phyloP scores from a whole-genome alignment of 2,797 vertebrate species.

The Pristis pectinata region DNA sequence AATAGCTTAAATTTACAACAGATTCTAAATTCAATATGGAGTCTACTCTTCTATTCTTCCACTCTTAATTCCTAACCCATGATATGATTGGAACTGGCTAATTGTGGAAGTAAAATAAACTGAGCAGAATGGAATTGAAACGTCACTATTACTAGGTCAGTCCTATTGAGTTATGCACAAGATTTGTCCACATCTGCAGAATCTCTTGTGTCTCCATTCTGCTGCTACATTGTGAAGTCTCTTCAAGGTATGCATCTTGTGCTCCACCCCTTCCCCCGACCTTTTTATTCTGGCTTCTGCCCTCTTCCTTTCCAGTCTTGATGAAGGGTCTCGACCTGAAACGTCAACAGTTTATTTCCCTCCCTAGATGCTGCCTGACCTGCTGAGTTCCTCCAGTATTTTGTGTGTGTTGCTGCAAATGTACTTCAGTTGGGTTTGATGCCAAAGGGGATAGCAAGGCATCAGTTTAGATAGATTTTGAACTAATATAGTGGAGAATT shows the following conservation, averaged over 20 bases:
- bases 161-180: neutral
- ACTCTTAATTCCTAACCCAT: neutral
- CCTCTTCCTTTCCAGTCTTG: too few relatives aligned
- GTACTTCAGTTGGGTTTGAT: neutral
- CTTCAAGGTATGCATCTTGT: too few relatives aligned
- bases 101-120: neutral
- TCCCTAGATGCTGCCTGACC: too few relatives aligned
- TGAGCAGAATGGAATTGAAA: neutral
- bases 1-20: neutral
- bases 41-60: neutral
- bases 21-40: neutral
- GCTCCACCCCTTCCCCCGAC: too few relatives aligned
- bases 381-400: too few relatives aligned
- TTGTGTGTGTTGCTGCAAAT: too few relatives aligned
- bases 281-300: too few relatives aligned
- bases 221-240: too few relatives aligned
- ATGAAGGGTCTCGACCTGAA: too few relatives aligned
- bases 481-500: neutral
- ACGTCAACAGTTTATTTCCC: too few relatives aligned
- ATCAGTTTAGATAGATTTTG: neutral
- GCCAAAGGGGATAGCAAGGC: neutral
- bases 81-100: neutral
- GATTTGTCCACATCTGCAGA: too few relatives aligned
- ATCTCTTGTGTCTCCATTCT: too few relatives aligned
- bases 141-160: neutral